phyloP scores from a whole-genome alignment of 1,140 invertebrate species.

The Trypoxylus dichotomus region DNA sequence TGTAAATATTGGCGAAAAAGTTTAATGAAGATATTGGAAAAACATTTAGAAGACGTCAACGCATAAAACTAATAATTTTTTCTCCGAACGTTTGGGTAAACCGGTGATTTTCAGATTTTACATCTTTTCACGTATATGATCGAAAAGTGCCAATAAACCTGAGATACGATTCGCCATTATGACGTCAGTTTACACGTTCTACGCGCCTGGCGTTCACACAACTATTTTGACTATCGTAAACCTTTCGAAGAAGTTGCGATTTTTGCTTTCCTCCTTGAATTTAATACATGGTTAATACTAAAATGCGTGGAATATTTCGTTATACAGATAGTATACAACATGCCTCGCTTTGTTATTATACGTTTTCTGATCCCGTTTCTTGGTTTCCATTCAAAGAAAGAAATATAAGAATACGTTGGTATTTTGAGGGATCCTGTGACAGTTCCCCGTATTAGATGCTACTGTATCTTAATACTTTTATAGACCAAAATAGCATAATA shows the following conservation, averaged over 20 bases:
- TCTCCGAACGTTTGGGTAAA: neutral
- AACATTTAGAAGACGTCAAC: neutral
- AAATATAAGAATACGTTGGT: too few species aligned
- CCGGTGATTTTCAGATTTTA: conserved; percentile 31
- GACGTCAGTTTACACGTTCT: conserved; percentile 32
- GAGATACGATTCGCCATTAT: conserved; percentile 30
- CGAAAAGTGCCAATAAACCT: conserved; percentile 34
- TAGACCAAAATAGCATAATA: too few species aligned
- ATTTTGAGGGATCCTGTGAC: too few species aligned
- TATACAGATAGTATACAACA: neutral
- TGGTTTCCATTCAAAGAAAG: too few species aligned
- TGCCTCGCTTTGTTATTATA: neutral
- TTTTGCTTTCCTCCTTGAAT: neutral
- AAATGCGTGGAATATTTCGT: neutral
- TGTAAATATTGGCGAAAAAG: neutral
- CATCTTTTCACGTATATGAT: conserved; percentile 30
- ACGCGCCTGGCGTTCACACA: conserved; percentile 29
- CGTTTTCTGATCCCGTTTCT: too few species aligned
- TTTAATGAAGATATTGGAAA: neutral
- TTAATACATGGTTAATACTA: conserved; percentile 3
- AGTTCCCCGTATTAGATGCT: too few species aligned
- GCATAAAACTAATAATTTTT: conserved; percentile 35
- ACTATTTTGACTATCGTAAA: conserved; percentile 34
- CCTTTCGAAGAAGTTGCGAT: neutral
- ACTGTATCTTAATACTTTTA: too few species aligned